Percentiles rank a stretch among this genome's conserved stretches.
These are phyloP conservation scores for Drosophila kanapiae DNA, from an alignment of 1,140 invertebrate genomes.

Conservation along the genomic window DNA sequence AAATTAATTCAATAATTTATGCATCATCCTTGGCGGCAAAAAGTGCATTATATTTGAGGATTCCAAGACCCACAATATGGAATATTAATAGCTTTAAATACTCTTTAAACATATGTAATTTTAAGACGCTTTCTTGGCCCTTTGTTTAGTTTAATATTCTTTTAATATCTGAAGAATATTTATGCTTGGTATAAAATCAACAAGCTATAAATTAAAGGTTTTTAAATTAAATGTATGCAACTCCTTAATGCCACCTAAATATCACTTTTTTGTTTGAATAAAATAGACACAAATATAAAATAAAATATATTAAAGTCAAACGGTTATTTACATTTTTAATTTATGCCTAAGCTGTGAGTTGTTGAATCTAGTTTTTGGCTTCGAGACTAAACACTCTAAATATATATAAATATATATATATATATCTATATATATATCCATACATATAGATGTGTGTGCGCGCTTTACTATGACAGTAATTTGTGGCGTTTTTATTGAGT, in stretches of 20 bases:
- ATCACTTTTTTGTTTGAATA: not conserved
- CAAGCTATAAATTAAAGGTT: not conserved
- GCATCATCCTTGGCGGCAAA: not conserved
- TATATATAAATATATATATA: not conserved
- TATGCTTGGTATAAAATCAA: not conserved
- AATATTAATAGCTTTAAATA: not conserved
- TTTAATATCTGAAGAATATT: not conserved
- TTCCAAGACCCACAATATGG: not conserved
- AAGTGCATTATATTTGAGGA: not conserved
- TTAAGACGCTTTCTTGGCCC: not conserved
- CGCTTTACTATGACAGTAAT: constrained; percentile 33
- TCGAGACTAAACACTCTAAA: not conserved
- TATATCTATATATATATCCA: constrained; percentile 1
- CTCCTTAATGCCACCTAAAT: not conserved
- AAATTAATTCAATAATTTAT: not conserved
- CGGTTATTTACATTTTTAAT: constrained; percentile 29
- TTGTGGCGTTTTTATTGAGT: constrained; percentile 44
- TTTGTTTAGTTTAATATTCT: not conserved
- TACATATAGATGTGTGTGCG: not conserved
- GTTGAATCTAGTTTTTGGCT: constrained; percentile 36
- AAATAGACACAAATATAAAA: constrained; percentile 2
- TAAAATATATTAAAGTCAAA: constrained; percentile 4
- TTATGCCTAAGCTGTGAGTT: constrained; percentile 23
- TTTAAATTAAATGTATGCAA: not conserved
- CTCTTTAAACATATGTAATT: not conserved